Conservation (phyloP, 2,797 vertebrate genomes). For the Cyprinodon diabolis region DNA sequence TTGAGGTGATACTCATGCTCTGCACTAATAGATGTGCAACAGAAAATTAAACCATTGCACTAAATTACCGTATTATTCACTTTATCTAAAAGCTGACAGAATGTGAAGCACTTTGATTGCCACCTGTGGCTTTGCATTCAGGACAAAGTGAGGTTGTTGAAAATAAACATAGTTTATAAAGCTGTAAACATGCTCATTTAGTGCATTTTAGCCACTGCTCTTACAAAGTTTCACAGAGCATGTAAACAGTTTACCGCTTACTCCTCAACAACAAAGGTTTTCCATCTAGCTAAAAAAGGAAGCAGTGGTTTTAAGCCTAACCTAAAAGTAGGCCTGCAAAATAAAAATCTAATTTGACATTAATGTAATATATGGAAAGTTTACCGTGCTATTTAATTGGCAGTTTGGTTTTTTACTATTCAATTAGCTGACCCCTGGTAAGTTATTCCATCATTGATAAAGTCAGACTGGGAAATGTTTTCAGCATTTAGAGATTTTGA, state of each 20-base stretch:
- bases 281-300: not conserved
- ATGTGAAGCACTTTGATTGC: not conserved
- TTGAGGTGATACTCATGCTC: constrained; percentile 3
- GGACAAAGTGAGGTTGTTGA: not conserved
- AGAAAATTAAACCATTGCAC: not conserved
- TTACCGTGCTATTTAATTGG: not conserved
- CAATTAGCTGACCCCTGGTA: not conserved
- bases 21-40: constrained; percentile 6
- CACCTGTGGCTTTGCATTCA: not conserved
- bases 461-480: not conserved
- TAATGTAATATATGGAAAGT: not conserved
- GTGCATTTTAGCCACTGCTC: not conserved
- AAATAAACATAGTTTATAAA: not conserved
- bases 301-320: not conserved
- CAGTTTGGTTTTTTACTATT: not conserved
- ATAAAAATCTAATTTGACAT: not conserved
- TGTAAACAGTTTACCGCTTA: not conserved
- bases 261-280: not conserved
- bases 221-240: constrained; percentile 1
- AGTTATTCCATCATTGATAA: constrained; percentile 2
- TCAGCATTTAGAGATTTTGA: not conserved
- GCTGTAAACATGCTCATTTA: constrained; percentile 18
- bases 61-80: not conserved
- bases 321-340: not conserved
- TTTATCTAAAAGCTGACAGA: constrained; percentile 3